Percentiles rank a stretch among this genome's conserved stretches.
These are phyloP conservation scores for Platyrinchus mystaceus DNA, from an alignment of 2,797 vertebrate species.

Conservation along the genomic window DNA sequence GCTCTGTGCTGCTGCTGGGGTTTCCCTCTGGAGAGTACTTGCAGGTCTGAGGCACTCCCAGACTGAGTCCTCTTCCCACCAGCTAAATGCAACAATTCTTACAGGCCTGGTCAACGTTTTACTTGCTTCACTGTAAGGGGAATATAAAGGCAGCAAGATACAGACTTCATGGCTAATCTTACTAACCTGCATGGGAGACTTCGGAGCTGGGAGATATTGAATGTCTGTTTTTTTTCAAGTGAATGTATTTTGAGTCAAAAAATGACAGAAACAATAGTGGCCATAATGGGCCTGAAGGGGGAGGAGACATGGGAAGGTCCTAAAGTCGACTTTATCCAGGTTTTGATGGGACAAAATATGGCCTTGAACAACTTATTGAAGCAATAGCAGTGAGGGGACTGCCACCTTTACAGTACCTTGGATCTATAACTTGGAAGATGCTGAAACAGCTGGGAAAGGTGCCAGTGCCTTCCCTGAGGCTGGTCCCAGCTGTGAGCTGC, in stretches of 20 bases:
- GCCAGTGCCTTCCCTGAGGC: conserved; percentile 33
- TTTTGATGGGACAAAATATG: conserved; percentile 30
- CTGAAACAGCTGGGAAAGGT: conserved; percentile 43
- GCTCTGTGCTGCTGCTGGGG: not conserved
- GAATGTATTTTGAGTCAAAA: conserved; percentile 63
- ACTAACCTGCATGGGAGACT: not conserved
- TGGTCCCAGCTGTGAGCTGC: conserved; percentile 19
- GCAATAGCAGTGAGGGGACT: conserved; percentile 71
- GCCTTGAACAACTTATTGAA: conserved; percentile 67
- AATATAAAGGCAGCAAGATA: not conserved
- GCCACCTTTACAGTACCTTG: conserved; percentile 25
- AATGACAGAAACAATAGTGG: not conserved
- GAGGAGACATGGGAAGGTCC: not conserved
- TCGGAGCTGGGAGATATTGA: not conserved
- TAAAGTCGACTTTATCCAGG: not conserved
- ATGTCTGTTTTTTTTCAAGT: conserved; percentile 36
- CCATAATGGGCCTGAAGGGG: not conserved
- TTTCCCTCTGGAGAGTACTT: not conserved
- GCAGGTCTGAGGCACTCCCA: not conserved
- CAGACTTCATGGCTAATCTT: conserved; percentile 25
- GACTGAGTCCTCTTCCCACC: not conserved
- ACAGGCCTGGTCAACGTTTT: not conserved
- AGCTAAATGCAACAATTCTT: not conserved
- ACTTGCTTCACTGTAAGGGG: not conserved
- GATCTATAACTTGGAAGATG: conserved; percentile 45